These are phyloP conservation scores for Gallinago solitaria DNA, from an alignment of 2,797 vertebrate species.

Conservation along the genomic window DNA sequence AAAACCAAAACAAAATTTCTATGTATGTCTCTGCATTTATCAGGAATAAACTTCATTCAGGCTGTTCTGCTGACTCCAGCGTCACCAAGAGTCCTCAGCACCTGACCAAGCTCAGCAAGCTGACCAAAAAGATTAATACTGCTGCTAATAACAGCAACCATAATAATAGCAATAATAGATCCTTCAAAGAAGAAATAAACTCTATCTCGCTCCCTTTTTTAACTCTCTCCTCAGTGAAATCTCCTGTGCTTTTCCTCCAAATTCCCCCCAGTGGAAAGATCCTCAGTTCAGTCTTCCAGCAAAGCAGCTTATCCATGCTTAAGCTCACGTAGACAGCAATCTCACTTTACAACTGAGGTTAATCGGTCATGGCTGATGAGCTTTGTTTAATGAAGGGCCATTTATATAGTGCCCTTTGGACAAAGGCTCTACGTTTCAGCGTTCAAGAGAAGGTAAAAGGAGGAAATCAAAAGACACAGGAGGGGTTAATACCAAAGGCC, in stretches of 20 bases:
- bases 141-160: background rate
- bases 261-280: background rate
- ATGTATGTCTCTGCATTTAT: background rate
- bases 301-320: slow-evolving; percentile 13
- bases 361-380: slow-evolving; percentile 63
- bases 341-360: slow-evolving; percentile 54
- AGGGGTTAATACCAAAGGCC: background rate
- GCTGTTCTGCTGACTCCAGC: background rate
- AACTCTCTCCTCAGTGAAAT: background rate
- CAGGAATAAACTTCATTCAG: background rate
- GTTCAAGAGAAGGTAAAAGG: background rate
- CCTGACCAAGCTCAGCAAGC: background rate
- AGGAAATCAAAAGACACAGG: background rate
- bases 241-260: background rate
- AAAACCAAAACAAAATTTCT: background rate
- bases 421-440: background rate
- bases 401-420: slow-evolving; percentile 32
- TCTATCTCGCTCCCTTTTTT: background rate
- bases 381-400: slow-evolving; percentile 57
- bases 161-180: background rate
- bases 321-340: slow-evolving; percentile 15
- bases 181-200: background rate
- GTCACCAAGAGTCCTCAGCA: background rate
- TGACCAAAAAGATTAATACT: background rate
- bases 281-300: background rate